Evolutionary conservation across 2,888 invertebrate species (phyloP), one percentile per base, ranked within the genome.

Genomic region (Zygaena filipendulae): DNA sequence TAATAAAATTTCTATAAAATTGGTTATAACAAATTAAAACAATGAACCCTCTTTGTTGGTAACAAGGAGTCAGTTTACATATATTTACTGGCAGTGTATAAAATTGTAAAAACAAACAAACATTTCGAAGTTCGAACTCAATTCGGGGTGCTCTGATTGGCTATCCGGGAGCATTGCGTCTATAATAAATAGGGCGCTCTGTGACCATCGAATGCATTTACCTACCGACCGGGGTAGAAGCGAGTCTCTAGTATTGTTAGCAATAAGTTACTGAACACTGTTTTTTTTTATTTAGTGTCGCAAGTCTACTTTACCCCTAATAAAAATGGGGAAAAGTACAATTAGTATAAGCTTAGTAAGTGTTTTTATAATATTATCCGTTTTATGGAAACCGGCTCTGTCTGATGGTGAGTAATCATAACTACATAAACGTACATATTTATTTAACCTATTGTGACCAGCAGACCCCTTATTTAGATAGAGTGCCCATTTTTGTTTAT

Each of bases 301-400:
- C 30, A 32, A 31, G 58, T 57, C 39, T 37, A 52, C 53, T 57
- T 54, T 48, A 43, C 52, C 70, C 77, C 74, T 59, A 44, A 40
- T 30, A 47, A 72, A 46, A 38, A 77, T 77, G 77, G 77, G 74
- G 74, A 55, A 51, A 42, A 49, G 49, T 69, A 66, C 51, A 44
- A 52, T 66, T 56, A 69, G 70, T 56, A 60, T 61, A 40, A 48
- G 44, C 48, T 47, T 43, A 33, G 39, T 67, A 48, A 61, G 77
- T 75, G 77, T 63, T 52, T 43, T 72, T 35, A 45, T 71, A 38
- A 43, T 68, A 43, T 45, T 77, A 53, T 59, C 71, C 52, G 67
- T 75, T 61, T 58, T 77, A 55, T 75, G 77, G 77, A 68, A 62
- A 46, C 69, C 77, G 11, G 66, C 62, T 19, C 43, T 42, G 18